Conservation (phyloP, 1,140 invertebrate genomes). For the Choristoneura fumiferana region DNA sequence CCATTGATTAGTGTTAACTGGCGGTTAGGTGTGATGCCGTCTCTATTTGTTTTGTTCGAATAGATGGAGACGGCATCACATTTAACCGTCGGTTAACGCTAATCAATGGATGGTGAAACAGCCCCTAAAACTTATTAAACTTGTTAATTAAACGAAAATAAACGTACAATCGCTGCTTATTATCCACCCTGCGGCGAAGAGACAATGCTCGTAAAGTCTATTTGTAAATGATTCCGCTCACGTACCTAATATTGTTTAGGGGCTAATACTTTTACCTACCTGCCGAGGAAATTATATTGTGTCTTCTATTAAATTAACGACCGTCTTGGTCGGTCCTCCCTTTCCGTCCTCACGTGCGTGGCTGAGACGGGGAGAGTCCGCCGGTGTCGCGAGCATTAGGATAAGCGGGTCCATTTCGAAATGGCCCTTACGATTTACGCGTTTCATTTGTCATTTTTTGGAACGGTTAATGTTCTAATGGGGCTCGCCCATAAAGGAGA, state of each 20-base stretch:
- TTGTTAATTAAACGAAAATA: too few relatives aligned
- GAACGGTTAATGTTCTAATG: conserved; percentile 14
- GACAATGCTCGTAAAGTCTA: conserved; percentile 29
- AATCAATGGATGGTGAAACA: too few relatives aligned
- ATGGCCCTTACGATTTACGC: conserved; percentile 1
- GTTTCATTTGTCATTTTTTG: conserved; percentile 15
- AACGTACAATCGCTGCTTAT: too few relatives aligned
- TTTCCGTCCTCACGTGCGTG: neutral
- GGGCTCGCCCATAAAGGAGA: conserved; percentile 5
- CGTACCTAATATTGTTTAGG: conserved; percentile 48
- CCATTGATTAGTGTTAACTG: too few relatives aligned
- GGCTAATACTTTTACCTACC: conserved; percentile 47
- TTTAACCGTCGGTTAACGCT: too few relatives aligned
- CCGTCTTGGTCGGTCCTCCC: conserved; percentile 11
- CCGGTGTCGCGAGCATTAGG: neutral
- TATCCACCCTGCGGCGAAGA: neutral
- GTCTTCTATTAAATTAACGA: conserved; percentile 39
- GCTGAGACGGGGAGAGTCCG: too few relatives aligned
- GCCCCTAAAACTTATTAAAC: too few relatives aligned
- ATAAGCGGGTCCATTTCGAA: neutral
- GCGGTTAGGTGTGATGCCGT: too few relatives aligned
- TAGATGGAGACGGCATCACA: too few relatives aligned
- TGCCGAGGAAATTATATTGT: conserved; percentile 36
- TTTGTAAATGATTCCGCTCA: conserved; percentile 38
- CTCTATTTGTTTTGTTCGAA: too few relatives aligned